Conservation (phyloP, 2,797 vertebrate genomes). For the Epinephelus awoara region DNA sequence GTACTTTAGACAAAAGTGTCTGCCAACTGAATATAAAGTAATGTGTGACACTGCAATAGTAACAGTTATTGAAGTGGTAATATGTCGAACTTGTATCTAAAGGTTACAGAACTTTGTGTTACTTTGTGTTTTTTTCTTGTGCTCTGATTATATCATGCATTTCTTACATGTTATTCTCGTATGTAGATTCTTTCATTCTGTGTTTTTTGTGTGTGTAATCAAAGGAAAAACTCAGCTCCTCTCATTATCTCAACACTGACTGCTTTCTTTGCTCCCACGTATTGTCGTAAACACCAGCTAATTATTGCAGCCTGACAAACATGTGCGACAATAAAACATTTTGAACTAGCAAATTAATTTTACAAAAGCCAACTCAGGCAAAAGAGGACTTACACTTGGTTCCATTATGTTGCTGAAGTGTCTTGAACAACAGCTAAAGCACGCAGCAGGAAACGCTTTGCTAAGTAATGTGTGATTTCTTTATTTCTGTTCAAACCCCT, state of each 20-base stretch:
- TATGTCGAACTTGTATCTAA: neutral
- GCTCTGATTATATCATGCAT: neutral
- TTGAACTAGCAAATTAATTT: neutral
- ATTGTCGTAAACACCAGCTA: neutral
- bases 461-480: slow-evolving; percentile 13
- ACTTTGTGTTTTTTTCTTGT: neutral
- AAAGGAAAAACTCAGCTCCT: neutral
- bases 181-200: neutral
- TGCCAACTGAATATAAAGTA: neutral
- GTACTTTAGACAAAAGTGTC: neutral
- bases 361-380: neutral
- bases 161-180: neutral
- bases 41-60: neutral
- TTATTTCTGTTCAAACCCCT: slow-evolving; percentile 1
- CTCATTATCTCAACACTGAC: neutral
- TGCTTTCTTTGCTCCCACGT: neutral
- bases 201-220: neutral
- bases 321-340: neutral
- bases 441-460: slow-evolving; percentile 13
- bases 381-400: slow-evolving; percentile 5
- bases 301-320: slow-evolving; percentile 17
- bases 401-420: slow-evolving; percentile 31
- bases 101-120: neutral
- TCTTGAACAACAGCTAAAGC: slow-evolving; percentile 13
- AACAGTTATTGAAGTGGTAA: neutral